These are phyloP conservation scores for Theretra japonica DNA, from an alignment of 2,888 invertebrate genomes.

Conservation along the genomic window DNA sequence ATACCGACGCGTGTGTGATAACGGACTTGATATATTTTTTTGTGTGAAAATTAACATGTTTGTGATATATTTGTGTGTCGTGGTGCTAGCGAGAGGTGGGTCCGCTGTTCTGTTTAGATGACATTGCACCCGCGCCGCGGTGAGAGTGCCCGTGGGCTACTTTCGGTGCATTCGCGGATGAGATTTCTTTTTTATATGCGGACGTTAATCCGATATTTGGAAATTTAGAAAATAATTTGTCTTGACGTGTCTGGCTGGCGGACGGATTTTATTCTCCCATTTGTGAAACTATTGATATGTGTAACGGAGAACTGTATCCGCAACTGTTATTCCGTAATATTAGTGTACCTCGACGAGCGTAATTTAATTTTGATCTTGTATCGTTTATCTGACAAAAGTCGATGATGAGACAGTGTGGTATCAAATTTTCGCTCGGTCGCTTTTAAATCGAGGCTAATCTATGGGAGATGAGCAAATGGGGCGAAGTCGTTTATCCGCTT, in stretches of 20 bases:
- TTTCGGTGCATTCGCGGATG: constrained; percentile 47
- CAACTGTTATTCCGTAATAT: not conserved
- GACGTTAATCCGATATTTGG: constrained; percentile 21
- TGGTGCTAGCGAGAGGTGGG: constrained; percentile 64
- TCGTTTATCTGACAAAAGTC: too few species aligned
- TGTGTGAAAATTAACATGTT: constrained; percentile 71
- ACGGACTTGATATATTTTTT: constrained; percentile 43
- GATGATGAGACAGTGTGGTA: constrained; percentile 31
- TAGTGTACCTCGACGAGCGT: not conserved
- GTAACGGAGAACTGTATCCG: not conserved
- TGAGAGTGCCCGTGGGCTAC: constrained; percentile 51
- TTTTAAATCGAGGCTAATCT: constrained; percentile 33
- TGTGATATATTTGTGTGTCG: constrained; percentile 62
- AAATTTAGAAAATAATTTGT: not conserved
- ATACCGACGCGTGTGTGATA: constrained; percentile 69
- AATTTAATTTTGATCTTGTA: not conserved
- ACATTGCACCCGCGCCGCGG: constrained; percentile 31
- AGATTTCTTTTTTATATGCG: constrained; percentile 47
- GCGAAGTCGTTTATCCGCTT: constrained; percentile 27
- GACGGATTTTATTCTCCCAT: not conserved
- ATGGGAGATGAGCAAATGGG: constrained; percentile 22
- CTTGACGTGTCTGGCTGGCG: not conserved
- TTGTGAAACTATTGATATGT: not conserved
- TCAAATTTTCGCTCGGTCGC: constrained; percentile 41
- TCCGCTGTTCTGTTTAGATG: constrained; percentile 28